Conservation (phyloP, 2,113 vertebrate species). For the Oncorhynchus kisutch region DNA sequence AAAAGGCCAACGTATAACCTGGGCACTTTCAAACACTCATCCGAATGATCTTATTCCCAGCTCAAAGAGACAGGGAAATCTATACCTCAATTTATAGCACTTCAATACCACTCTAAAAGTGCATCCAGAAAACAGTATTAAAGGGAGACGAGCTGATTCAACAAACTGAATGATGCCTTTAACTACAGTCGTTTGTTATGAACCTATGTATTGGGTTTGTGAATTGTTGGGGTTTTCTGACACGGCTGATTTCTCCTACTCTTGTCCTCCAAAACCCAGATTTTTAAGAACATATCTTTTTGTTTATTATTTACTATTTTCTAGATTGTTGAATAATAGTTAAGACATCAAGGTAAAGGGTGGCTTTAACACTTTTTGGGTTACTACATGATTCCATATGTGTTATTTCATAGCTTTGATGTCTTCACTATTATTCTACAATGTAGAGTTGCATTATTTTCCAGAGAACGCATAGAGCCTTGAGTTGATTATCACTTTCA, state of each 20-base stretch:
- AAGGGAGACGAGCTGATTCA: slow-evolving; percentile 69
- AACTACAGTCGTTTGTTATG: slow-evolving; percentile 66
- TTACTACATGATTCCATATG: too few relatives aligned
- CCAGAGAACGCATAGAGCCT: too few relatives aligned
- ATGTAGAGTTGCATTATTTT: too few relatives aligned
- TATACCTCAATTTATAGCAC: slow-evolving; percentile 74
- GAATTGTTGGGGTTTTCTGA: slow-evolving; percentile 39
- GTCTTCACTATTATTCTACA: too few relatives aligned
- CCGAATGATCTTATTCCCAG: slow-evolving; percentile 66
- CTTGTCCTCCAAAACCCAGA: slow-evolving; percentile 13
- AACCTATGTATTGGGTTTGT: slow-evolving; percentile 66
- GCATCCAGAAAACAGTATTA: slow-evolving; percentile 27
- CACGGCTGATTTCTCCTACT: slow-evolving; percentile 22
- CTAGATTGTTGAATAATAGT: too few relatives aligned
- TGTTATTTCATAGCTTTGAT: too few relatives aligned
- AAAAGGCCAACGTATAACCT: slow-evolving; percentile 42
- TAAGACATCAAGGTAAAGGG: too few relatives aligned
- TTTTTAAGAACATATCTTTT: slow-evolving; percentile 59
- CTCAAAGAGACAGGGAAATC: slow-evolving; percentile 68
- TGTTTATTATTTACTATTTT: too few relatives aligned
- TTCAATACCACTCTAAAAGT: slow-evolving; percentile 67
- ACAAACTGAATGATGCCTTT: slow-evolving; percentile 67
- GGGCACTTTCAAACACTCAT: slow-evolving; percentile 57
- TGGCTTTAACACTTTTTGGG: too few relatives aligned
- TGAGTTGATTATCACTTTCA: too few relatives aligned